Evolutionary conservation across 2,113 vertebrate genomes (phyloP).

Genomic region (Aythya baeri): DNA sequence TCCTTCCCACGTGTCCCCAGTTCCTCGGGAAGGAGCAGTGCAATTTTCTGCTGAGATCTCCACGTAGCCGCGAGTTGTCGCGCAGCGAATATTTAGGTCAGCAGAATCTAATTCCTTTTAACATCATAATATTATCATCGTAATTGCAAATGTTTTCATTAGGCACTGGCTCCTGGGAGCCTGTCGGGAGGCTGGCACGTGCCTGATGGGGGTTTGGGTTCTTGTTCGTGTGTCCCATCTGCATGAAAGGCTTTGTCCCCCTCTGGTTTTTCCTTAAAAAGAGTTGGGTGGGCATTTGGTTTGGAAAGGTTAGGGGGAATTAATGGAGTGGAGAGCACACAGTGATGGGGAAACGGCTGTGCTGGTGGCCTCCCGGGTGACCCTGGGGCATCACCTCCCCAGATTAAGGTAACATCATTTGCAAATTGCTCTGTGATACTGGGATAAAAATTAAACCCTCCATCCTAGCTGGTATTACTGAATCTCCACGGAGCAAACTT

Average conservation of each 20-base stretch:
- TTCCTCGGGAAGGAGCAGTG: background rate
- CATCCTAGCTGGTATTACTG: background rate
- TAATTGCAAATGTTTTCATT: constrained; percentile 61
- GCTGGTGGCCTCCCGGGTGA: background rate
- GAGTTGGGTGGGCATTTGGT: background rate
- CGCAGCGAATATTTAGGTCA: constrained; percentile 46
- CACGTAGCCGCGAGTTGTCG: background rate
- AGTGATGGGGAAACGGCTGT: background rate
- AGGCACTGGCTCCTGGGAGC: background rate
- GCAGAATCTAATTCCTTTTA: constrained; percentile 38
- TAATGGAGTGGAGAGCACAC: background rate
- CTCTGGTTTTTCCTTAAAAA: background rate
- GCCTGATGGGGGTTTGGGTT: background rate
- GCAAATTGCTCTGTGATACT: background rate
- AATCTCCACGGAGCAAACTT: background rate
- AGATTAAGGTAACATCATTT: background rate
- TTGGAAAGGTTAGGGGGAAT: background rate
- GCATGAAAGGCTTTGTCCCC: background rate
- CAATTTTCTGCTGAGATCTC: background rate
- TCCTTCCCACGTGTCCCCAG: background rate
- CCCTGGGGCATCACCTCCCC: background rate
- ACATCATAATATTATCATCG: constrained; percentile 34
- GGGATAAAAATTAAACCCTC: background rate
- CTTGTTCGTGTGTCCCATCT: rapidly evolving
- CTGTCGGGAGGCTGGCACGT: background rate